Percentiles rank a stretch among this genome's conserved stretches.
Evolutionary conservation across 2,113 vertebrate genomes (phyloP).

Genomic region (Verasper variegatus): DNA sequence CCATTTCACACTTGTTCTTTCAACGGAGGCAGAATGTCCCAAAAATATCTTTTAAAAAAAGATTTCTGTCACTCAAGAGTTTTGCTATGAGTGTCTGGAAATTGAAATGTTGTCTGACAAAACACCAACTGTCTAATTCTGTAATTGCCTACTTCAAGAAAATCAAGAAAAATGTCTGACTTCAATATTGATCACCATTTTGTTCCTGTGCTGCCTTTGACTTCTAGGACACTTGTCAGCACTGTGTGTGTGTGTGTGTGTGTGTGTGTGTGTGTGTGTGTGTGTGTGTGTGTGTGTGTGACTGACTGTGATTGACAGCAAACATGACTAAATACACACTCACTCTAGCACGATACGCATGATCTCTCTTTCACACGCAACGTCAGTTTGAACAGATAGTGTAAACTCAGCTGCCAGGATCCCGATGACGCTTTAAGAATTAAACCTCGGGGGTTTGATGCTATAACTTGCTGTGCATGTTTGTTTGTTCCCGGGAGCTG

Average conservation of each 20-base stretch:
- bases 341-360: slow-evolving; percentile 7
- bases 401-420: slow-evolving; percentile 35
- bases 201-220: background rate
- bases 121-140: no score
- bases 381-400: slow-evolving; percentile 34
- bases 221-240: slow-evolving; percentile 34
- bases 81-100: no score
- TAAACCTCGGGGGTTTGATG: slow-evolving; percentile 34
- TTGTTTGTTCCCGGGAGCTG: slow-evolving; percentile 61
- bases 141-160: no score
- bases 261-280: no score
- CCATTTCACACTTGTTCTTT: no score
- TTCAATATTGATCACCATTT: background rate
- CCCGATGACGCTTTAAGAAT: slow-evolving; percentile 43
- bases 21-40: no score
- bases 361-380: background rate
- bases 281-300: background rate
- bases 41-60: no score
- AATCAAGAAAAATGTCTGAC: background rate
- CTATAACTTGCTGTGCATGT: slow-evolving; percentile 13
- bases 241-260: background rate
- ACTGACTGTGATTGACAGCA: slow-evolving; percentile 58
- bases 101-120: no score
- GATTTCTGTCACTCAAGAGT: no score
- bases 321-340: background rate